Conservation (phyloP, 2,888 invertebrate genomes). For the Cynaeus angustus region DNA sequence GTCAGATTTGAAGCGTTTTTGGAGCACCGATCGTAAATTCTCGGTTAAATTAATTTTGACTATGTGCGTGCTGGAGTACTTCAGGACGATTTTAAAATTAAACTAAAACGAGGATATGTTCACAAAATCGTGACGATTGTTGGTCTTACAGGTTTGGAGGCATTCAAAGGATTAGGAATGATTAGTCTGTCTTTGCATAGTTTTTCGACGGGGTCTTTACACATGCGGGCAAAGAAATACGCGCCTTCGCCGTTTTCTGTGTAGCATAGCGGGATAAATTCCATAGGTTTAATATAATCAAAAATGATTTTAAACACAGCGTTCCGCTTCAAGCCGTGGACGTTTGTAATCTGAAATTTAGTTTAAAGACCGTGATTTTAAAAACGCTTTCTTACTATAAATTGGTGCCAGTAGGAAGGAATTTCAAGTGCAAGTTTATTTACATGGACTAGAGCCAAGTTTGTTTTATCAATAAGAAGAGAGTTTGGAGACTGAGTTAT, state of each 20-base stretch:
- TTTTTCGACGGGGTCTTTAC: constrained; percentile 71
- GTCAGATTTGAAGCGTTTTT: constrained; percentile 67
- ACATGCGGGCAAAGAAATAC: constrained; percentile 72
- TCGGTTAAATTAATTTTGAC: constrained; percentile 71
- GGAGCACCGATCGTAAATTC: constrained; percentile 67
- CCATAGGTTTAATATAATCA: constrained; percentile 70
- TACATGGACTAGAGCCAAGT: neutral
- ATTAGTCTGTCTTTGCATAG: constrained; percentile 71
- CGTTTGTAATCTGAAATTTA: constrained; percentile 16
- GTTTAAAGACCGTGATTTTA: neutral
- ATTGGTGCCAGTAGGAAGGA: constrained; percentile 19
- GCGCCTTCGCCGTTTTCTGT: constrained; percentile 64
- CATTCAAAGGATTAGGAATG: constrained; percentile 59
- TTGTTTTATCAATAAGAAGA: neutral
- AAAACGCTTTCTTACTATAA: constrained; percentile 12
- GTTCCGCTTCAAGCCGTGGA: constrained; percentile 13
- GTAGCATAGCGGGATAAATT: constrained; percentile 73
- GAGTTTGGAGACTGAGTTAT: neutral
- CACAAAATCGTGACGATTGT: neutral
- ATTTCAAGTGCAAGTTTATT: constrained; percentile 3
- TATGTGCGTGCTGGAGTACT: constrained; percentile 69
- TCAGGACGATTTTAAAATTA: constrained; percentile 67
- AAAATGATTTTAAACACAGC: constrained; percentile 70
- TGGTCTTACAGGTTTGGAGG: constrained; percentile 19
- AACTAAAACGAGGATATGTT: constrained; percentile 7